Evolutionary conservation across 2,113 vertebrate species (phyloP).

Genomic region (Silurus asotus): DNA sequence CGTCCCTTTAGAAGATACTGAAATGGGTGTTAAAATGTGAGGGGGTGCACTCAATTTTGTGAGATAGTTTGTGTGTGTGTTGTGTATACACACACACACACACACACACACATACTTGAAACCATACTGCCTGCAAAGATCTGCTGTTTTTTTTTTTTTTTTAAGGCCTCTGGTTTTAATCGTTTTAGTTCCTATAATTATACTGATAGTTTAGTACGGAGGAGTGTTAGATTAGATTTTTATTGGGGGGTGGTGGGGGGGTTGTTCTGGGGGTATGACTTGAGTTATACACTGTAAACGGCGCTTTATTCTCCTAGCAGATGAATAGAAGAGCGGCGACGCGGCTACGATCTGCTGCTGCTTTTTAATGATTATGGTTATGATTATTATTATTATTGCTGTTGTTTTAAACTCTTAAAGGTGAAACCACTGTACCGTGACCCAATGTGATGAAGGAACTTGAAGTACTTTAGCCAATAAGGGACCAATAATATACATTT

Average conservation of each 20-base stretch:
- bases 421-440: constrained; percentile 64
- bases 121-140: constrained; percentile 82
- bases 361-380: background rate
- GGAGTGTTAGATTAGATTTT: constrained; percentile 39
- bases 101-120: constrained; percentile 62
- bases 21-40: too few relatives aligned
- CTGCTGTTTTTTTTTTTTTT: constrained; percentile 31
- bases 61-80: too few relatives aligned
- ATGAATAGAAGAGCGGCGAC: background rate
- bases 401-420: constrained; percentile 19
- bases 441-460: constrained; percentile 53
- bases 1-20: too few relatives aligned
- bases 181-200: constrained; percentile 31
- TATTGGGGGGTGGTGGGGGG: background rate
- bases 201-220: constrained; percentile 16
- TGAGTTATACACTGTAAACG: background rate
- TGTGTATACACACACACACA: constrained; percentile 28
- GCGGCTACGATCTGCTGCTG: background rate
- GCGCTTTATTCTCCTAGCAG: background rate
- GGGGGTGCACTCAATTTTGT: too few relatives aligned
- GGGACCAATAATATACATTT: constrained; percentile 89
- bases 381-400: background rate
- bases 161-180: constrained; percentile 69
- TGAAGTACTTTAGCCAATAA: constrained; percentile 75
- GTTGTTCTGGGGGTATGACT: background rate